A percentile compares a stretch with the other conserved stretches of the same genome.
Conservation (phyloP, 2,113 vertebrate species). For the Cochlearius cochlearius region DNA sequence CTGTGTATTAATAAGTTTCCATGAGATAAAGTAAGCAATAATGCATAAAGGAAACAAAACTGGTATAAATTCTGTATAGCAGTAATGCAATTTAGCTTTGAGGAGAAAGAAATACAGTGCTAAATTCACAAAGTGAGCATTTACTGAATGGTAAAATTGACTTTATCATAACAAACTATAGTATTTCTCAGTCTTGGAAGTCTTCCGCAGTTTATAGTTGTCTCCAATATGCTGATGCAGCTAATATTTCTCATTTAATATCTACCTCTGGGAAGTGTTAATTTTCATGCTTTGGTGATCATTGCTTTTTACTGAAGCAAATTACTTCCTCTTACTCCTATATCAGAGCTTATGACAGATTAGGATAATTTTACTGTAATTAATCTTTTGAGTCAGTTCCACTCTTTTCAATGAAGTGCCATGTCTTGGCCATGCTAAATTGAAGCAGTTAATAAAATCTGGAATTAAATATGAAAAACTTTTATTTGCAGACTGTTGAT, state of each 20-base stretch:
- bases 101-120: not conserved
- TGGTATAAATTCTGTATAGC: not conserved
- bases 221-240: slow-evolving; percentile 43
- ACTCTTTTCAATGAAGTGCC: slow-evolving; percentile 3
- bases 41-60: not conserved
- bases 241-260: slow-evolving; percentile 53
- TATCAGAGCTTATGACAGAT: slow-evolving; percentile 42
- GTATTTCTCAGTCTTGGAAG: not conserved
- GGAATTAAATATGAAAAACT: not conserved
- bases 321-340: slow-evolving; percentile 29
- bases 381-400: slow-evolving; percentile 41
- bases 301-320: slow-evolving; percentile 43
- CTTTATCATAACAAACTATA: slow-evolving; percentile 14
- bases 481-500: not conserved
- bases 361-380: slow-evolving; percentile 45
- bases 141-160: not conserved
- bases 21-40: slow-evolving; percentile 4
- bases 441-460: slow-evolving; percentile 19
- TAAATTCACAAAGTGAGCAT: slow-evolving; percentile 8
- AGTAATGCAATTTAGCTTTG: not conserved
- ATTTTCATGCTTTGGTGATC: slow-evolving; percentile 59
- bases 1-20: slow-evolving; percentile 22
- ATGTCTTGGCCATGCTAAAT: not conserved
- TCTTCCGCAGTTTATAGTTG: slow-evolving; percentile 1
- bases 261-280: slow-evolving; percentile 52